These are phyloP conservation scores for Sakesphorus luctuosus DNA, from an alignment of 2,113 vertebrate genomes.

Conservation along the genomic window DNA sequence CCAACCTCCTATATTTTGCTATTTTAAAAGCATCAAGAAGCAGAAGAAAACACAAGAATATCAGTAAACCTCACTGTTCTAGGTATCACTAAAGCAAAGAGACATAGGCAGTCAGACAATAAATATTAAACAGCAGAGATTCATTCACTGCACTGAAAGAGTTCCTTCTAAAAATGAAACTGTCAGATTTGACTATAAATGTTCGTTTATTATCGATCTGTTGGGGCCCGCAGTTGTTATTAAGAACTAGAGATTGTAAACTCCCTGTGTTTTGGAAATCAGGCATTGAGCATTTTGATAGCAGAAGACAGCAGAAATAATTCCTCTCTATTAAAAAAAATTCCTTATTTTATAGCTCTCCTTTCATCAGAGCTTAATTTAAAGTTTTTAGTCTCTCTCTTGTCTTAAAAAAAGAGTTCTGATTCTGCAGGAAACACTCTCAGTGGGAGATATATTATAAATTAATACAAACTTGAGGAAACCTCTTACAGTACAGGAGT, in stretches of 20 bases:
- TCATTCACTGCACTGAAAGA: constrained; percentile 3
- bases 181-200: constrained; percentile 36
- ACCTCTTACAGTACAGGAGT: not conserved
- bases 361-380: constrained; percentile 25
- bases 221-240: not conserved
- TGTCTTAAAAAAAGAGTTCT: not conserved
- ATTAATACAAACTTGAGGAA: constrained; percentile 13
- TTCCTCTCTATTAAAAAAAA: not conserved
- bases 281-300: not conserved
- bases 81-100: not conserved
- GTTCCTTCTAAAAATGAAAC: constrained; percentile 37
- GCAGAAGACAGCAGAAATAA: not conserved
- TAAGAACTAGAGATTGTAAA: not conserved
- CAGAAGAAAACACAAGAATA: not conserved
- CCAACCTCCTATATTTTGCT: not conserved
- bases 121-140: constrained; percentile 43
- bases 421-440: not conserved
- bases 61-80: not conserved
- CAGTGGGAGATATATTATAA: not conserved
- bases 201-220: constrained; percentile 60
- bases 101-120: constrained; percentile 1
- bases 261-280: not conserved
- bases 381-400: not conserved
- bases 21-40: not conserved
- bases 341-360: not conserved